These are phyloP conservation scores for Callorhinus ursinus DNA, from an alignment of 2,113 vertebrate species.

Conservation along the genomic window DNA sequence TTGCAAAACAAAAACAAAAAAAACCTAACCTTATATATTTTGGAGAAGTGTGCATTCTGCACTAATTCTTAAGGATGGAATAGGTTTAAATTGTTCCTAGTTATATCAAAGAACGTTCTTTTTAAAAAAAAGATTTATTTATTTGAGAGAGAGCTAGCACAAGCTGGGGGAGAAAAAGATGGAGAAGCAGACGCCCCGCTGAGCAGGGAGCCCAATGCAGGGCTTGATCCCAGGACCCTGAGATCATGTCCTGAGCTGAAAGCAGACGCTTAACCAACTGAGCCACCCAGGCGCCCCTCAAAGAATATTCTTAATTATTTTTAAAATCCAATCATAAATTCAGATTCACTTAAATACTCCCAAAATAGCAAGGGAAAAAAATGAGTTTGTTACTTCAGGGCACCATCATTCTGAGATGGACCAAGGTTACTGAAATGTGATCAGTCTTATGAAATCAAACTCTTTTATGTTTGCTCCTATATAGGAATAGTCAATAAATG, in stretches of 20 bases:
- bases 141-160: too few species aligned
- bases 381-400: conserved; percentile 25
- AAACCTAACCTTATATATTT: neutral
- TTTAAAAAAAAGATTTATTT: too few species aligned
- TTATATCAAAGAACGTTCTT: neutral
- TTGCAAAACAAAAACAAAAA: neutral
- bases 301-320: neutral
- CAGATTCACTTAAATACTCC: conserved; percentile 27
- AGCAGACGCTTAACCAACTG: too few species aligned
- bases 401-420: neutral
- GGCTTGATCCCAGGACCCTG: too few species aligned
- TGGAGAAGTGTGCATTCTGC: conserved; percentile 33
- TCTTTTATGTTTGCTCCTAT: neutral
- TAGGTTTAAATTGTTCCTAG: neutral
- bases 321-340: conserved; percentile 16
- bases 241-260: too few species aligned
- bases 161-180: too few species aligned
- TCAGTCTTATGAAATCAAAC: neutral
- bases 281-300: neutral
- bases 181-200: too few species aligned
- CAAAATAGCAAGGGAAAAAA: conserved; percentile 12
- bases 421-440: neutral
- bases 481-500: neutral
- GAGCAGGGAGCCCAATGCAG: too few species aligned
- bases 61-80: conserved; percentile 30